Evolutionary conservation across 1,140 invertebrate genomes (phyloP).

Genomic region (Cydia strobilella): DNA sequence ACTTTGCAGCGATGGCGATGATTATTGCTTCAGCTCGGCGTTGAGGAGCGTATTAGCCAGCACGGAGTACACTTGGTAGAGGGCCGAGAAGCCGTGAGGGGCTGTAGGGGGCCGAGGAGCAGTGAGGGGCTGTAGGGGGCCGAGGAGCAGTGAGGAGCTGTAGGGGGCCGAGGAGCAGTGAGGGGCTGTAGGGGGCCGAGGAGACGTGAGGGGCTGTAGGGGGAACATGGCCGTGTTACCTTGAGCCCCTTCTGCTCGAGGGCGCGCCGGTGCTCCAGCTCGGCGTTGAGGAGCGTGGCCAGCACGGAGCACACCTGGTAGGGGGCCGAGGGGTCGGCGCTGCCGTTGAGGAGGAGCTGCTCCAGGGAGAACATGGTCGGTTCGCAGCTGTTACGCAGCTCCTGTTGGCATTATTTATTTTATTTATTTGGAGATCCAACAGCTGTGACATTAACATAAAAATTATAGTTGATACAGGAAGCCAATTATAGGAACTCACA

Average conservation of each 20-base stretch:
- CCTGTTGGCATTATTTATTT: too few relatives aligned
- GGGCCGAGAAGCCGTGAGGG: constrained; percentile 82
- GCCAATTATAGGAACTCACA: too few relatives aligned
- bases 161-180: too few relatives aligned
- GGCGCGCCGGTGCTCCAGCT: constrained; percentile 73
- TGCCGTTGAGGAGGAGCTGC: constrained; percentile 88
- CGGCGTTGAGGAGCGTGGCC: constrained; percentile 69
- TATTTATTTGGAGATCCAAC: too few relatives aligned
- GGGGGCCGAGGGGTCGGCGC: constrained; percentile 86
- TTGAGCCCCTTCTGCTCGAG: constrained; percentile 66
- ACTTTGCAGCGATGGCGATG: background rate
- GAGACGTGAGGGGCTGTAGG: too few relatives aligned
- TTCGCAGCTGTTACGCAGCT: constrained; percentile 91
- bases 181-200: too few relatives aligned
- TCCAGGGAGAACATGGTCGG: constrained; percentile 95
- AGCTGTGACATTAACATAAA: too few relatives aligned
- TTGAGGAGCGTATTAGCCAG: constrained; percentile 71
- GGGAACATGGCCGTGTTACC: constrained; percentile 37
- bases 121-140: too few relatives aligned
- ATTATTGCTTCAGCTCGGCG: constrained; percentile 68
- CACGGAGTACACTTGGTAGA: constrained; percentile 84
- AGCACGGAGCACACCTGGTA: constrained; percentile 83
- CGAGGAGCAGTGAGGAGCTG: too few relatives aligned
- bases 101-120: background rate
- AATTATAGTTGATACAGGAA: too few relatives aligned